Percentiles rank a stretch among this genome's conserved stretches.
phyloP scores from a whole-genome alignment of 2,888 invertebrate species.

The Thelaira solivaga region DNA sequence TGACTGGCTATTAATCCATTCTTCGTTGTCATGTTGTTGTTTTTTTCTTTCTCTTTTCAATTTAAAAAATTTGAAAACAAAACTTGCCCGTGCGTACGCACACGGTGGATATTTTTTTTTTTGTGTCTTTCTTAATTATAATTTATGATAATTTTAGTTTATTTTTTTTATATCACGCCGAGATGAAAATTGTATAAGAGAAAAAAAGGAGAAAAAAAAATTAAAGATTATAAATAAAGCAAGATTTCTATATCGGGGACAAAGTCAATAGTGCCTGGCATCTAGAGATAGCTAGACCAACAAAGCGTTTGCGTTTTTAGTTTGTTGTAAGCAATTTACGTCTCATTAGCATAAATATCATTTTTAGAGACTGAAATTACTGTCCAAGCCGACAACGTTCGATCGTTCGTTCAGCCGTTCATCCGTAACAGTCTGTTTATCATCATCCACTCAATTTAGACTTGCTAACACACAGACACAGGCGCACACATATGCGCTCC shows the following conservation, averaged over 20 bases:
- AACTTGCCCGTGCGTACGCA: neutral
- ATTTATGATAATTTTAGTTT: slow-evolving; percentile 53
- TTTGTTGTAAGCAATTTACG: slow-evolving; percentile 40
- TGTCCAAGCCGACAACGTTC: neutral
- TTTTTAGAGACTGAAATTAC: slow-evolving; percentile 23
- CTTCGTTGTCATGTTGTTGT: neutral
- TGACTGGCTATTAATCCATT: slow-evolving; percentile 1
- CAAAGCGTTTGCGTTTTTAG: no score
- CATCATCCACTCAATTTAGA: no score
- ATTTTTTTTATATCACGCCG: slow-evolving; percentile 16
- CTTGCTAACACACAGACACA: no score
- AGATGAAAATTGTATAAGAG: slow-evolving; percentile 14
- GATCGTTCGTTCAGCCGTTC: neutral
- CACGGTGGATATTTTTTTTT: slow-evolving; percentile 5
- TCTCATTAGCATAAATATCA: slow-evolving; percentile 53
- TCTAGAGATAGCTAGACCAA: slow-evolving; percentile 3
- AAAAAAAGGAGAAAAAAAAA: neutral
- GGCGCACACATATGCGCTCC: no score
- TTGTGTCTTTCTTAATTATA: slow-evolving; percentile 49
- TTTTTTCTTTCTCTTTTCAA: no score
- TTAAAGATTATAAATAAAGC: slow-evolving; percentile 20
- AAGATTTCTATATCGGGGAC: slow-evolving; percentile 13
- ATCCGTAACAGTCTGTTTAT: neutral
- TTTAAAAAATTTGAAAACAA: neutral
- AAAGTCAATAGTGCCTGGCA: neutral